Base-by-base conservation (phyloP, 2,113 vertebrate genomes). In the Nycticryphes semicollaris region DNA sequence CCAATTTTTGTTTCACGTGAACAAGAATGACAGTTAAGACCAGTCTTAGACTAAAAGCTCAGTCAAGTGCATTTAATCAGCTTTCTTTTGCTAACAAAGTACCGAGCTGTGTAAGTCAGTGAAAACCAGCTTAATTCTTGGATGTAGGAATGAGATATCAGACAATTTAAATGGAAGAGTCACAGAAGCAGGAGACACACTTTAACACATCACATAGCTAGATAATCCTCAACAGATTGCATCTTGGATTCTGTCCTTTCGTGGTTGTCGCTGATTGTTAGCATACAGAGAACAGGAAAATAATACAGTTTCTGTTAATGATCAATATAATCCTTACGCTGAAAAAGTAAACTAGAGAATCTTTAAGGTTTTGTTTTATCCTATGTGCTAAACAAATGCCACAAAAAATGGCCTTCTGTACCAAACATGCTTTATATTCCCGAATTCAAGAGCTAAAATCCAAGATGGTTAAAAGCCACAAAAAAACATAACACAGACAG, bases 401-500 rank as follows among this genome's bases (percentile, higher is more conserved):
- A 67, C 56, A 18, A 48, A 67, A 85, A 16, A 21, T 12, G 30
- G 25, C 28, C 14, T 76, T 56, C 73, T 80, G 18, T 57, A 85
- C 22, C 64, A 77, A 62, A 72, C 24, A 75, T 4, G 24, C 15
- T 57, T 60, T 12, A 24, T 59, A 24, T 33, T 64, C 24, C 54
- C 43, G 37, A 63, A 48, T 35, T 82, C 7, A 30, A 64, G 31
- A 53, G 37, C 54, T 69, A 9, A 86, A 69, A 17, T 43, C 60
- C 17, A 74, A 59, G n/a, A 48, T 14, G 13, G 17, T 64, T 74
- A 54, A 87, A 70, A 79, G 15, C 54, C 87, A 64, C 37, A n/a
- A 50, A 73, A 75, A 14, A 0, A 0, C 4, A 1, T 12, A 43
- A 77, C 18, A 31, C 17, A 82, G n/a, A 39, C 17, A 82, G n/a